These are phyloP conservation scores for Lycia hirtaria DNA, from an alignment of 2,888 invertebrate species.

Conservation along the genomic window DNA sequence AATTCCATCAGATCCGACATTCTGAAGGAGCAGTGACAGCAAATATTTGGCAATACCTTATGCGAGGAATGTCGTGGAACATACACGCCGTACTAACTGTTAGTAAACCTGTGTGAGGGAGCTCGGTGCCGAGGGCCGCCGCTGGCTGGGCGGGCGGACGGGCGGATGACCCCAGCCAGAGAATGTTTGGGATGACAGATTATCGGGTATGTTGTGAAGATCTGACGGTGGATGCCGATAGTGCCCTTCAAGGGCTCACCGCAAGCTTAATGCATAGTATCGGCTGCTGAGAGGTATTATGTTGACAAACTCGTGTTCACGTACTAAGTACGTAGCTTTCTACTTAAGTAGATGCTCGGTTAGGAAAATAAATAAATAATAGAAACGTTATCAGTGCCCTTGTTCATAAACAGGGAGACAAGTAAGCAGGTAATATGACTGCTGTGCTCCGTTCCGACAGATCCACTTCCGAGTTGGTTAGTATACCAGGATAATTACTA, in stretches of 20 bases:
- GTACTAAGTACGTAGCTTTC: no score
- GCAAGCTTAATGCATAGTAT: neutral
- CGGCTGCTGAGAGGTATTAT: neutral
- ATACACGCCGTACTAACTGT: neutral
- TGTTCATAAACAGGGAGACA: no score
- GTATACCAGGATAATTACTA: no score
- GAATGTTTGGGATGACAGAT: constrained; percentile 16
- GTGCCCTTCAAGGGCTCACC: constrained; percentile 2
- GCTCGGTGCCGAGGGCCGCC: neutral
- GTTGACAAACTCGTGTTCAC: neutral
- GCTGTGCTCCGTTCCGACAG: no score
- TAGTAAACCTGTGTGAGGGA: neutral
- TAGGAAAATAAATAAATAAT: no score
- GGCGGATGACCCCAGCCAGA: neutral
- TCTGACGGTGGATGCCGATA: constrained; percentile 8
- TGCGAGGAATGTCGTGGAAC: constrained; percentile 16
- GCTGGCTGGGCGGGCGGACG: no score
- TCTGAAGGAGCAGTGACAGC: constrained; percentile 10
- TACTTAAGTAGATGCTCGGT: no score
- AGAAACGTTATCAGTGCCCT: no score
- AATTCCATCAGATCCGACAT: constrained; percentile 7
- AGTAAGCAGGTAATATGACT: no score
- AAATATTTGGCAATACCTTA: constrained; percentile 24
- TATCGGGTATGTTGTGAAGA: constrained; percentile 9
- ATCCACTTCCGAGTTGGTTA: no score